A percentile compares a stretch with the other conserved stretches of the same genome.
Conservation (phyloP, 2,888 invertebrate genomes). For the Hypena proboscidalis region DNA sequence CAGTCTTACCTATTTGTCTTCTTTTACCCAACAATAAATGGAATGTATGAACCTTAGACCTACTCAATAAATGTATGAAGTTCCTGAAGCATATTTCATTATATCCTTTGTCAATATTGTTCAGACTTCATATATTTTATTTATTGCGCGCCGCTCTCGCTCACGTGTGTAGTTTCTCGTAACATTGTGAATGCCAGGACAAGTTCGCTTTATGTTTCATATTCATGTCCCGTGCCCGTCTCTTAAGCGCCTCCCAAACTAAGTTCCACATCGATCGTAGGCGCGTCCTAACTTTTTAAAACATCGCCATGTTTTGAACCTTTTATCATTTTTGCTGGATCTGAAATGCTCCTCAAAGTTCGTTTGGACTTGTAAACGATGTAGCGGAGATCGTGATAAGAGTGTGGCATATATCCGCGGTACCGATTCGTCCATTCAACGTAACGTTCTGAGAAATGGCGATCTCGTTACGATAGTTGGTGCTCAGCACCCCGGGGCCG, state of each 20-base stretch:
- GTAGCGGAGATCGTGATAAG: conserved; percentile 65
- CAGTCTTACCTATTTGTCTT: too few relatives aligned
- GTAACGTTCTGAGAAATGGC: conserved; percentile 70
- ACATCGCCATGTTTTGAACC: conserved; percentile 18
- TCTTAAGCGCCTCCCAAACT: conserved; percentile 43
- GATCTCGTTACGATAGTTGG: conserved; percentile 79
- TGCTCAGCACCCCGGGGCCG: conserved; percentile 60
- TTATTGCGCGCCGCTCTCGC: neutral
- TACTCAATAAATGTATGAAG: too few relatives aligned
- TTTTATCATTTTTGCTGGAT: conserved; percentile 41
- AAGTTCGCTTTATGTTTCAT: conserved; percentile 39
- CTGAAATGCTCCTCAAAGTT: conserved; percentile 33
- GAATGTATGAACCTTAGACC: too few relatives aligned
- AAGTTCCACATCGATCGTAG: conserved; percentile 53
- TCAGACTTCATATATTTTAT: neutral
- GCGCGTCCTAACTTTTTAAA: conserved; percentile 24
- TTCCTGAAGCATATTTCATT: too few relatives aligned
- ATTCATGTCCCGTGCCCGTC: conserved; percentile 42
- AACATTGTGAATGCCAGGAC: conserved; percentile 23
- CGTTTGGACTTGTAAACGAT: conserved; percentile 44
- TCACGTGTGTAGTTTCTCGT: neutral
- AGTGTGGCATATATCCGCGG: conserved; percentile 50
- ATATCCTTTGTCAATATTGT: neutral
- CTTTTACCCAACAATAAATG: too few relatives aligned
- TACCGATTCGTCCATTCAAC: conserved; percentile 56